phyloP scores from a whole-genome alignment of 2,797 vertebrate species.

The Molothrus aeneus region DNA sequence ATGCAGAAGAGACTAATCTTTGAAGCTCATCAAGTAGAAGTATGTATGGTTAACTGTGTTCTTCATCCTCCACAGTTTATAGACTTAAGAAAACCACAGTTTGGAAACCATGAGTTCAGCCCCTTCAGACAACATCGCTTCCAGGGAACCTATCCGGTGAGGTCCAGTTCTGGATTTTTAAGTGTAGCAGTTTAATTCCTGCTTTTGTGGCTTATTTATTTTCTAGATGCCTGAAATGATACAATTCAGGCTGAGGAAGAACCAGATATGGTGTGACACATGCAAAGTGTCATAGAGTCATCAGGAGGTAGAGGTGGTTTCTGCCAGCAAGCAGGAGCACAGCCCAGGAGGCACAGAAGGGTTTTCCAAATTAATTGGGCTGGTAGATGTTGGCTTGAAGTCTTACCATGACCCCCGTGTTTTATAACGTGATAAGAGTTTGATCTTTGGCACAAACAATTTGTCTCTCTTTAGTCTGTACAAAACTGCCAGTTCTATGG shows the following conservation, averaged over 20 bases:
- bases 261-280: fast-evolving
- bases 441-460: background rate
- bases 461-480: background rate
- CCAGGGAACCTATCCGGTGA: background rate
- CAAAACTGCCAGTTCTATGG: background rate
- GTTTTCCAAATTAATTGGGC: too few species aligned
- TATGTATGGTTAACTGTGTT: too few species aligned
- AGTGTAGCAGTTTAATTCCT: background rate
- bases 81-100: too few species aligned
- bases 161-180: background rate
- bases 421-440: too few species aligned
- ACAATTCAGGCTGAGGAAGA: background rate
- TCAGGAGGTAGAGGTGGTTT: background rate
- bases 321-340: background rate
- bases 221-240: background rate
- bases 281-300: background rate
- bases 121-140: too few species aligned
- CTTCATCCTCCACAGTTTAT: too few species aligned
- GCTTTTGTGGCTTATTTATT: background rate
- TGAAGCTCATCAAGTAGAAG: too few species aligned
- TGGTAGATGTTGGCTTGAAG: too few species aligned
- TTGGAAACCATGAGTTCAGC: too few species aligned
- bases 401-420: too few species aligned
- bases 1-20: too few species aligned
- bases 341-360: too few species aligned